These are phyloP conservation scores for Colletes latitarsis DNA, from an alignment of 1,140 invertebrate species.

Conservation along the genomic window DNA sequence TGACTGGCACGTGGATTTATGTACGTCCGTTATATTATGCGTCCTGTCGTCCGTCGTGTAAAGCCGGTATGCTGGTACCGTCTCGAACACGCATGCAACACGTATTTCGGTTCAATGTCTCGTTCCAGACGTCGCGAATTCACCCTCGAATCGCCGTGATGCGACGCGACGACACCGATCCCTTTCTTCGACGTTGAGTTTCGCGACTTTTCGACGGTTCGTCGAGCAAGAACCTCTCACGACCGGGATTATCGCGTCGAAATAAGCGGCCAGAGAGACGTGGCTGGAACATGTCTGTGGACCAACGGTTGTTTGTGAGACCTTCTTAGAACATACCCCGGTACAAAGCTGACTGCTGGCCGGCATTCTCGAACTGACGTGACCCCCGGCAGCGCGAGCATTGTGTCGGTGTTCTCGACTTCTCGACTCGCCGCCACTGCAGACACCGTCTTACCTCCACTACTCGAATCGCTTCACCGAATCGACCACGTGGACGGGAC, in stretches of 20 bases:
- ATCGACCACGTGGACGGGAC: conserved; percentile 73
- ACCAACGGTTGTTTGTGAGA: conserved; percentile 70
- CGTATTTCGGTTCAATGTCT: conserved; percentile 66
- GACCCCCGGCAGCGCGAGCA: conserved; percentile 70
- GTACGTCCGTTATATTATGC: conserved; percentile 81
- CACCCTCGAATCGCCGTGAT: neutral
- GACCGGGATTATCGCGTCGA: neutral
- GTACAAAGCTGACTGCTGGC: conserved; percentile 68
- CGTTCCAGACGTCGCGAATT: conserved; percentile 53
- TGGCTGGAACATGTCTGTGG: conserved; percentile 41
- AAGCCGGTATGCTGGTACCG: conserved; percentile 76
- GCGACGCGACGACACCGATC: too few relatives aligned
- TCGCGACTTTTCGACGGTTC: neutral
- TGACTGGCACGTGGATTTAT: conserved; percentile 81
- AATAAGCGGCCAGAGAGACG: conserved; percentile 1
- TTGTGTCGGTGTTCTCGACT: conserved; percentile 70
- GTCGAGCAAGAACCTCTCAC: too few relatives aligned
- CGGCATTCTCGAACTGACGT: conserved; percentile 68
- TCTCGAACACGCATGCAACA: conserved; percentile 75
- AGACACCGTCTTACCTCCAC: conserved; percentile 62
- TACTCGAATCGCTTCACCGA: conserved; percentile 59
- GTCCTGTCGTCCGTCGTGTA: conserved; percentile 76
- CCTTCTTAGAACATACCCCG: conserved; percentile 68
- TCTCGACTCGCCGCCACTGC: conserved; percentile 47
- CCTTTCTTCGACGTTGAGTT: neutral